These are phyloP conservation scores for Mimumesa dahlbomi DNA, from an alignment of 2,888 invertebrate species.

Conservation along the genomic window DNA sequence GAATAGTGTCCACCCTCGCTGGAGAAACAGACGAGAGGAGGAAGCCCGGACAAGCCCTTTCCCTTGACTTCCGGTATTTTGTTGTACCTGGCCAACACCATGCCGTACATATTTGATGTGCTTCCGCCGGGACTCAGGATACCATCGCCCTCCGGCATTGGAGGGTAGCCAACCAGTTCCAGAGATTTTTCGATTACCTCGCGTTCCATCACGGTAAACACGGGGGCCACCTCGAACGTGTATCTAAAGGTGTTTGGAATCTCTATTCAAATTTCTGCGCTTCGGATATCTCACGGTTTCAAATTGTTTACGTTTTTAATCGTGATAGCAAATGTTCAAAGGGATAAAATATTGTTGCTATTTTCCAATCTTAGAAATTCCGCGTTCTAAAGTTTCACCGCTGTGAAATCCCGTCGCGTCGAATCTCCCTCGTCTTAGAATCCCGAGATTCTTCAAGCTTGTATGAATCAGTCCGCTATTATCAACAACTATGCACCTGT, in stretches of 20 bases:
- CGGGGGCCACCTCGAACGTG: slow-evolving; percentile 91
- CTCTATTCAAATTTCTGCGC: too few species aligned
- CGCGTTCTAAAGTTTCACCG: too few species aligned
- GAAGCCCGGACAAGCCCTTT: slow-evolving; percentile 84
- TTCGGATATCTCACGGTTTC: too few species aligned
- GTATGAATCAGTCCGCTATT: too few species aligned
- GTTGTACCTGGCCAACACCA: slow-evolving; percentile 87
- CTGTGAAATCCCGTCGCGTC: too few species aligned
- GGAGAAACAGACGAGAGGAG: slow-evolving; percentile 87
- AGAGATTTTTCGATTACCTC: slow-evolving; percentile 84
- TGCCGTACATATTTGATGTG: slow-evolving; percentile 88
- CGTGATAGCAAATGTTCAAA: too few species aligned
- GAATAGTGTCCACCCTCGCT: slow-evolving; percentile 93
- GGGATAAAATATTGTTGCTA: too few species aligned
- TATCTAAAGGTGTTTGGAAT: slow-evolving; percentile 82
- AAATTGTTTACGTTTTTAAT: too few species aligned
- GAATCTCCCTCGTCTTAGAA: too few species aligned
- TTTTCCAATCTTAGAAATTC: too few species aligned
- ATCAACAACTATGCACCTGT: too few species aligned
- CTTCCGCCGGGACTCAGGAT: slow-evolving; percentile 91
- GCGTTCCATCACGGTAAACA: slow-evolving; percentile 88
- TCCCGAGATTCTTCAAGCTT: too few species aligned
- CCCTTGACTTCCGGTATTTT: slow-evolving; percentile 86
- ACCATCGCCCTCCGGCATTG: slow-evolving; percentile 85
- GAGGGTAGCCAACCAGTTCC: slow-evolving; percentile 83